These are phyloP conservation scores for Excalfactoria chinensis DNA, from an alignment of 2,113 vertebrate genomes.

Conservation along the genomic window DNA sequence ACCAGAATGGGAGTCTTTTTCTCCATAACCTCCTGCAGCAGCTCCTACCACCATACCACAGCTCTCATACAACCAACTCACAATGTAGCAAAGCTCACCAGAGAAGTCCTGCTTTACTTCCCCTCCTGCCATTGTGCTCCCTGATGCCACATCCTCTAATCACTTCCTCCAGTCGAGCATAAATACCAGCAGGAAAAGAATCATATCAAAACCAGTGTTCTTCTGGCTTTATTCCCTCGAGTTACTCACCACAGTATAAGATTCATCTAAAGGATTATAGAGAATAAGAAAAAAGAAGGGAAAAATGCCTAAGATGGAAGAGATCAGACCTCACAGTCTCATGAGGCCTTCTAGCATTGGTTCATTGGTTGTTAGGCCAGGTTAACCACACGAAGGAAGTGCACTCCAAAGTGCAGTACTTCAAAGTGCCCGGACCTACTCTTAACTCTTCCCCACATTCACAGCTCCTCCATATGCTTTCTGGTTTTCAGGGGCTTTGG, in stretches of 20 bases:
- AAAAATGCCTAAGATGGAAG: neutral
- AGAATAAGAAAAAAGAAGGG: neutral
- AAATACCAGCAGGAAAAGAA: neutral
- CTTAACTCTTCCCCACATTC: neutral
- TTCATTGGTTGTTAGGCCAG: neutral
- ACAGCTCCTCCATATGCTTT: neutral
- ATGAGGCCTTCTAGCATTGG: neutral
- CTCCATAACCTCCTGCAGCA: neutral
- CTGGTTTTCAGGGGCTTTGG: rapidly evolving
- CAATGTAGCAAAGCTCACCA: neutral
- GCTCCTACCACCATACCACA: neutral
- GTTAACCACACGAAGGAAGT: neutral
- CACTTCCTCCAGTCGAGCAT: neutral
- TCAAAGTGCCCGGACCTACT: neutral
- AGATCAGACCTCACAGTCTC: neutral
- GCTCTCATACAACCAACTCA: neutral
- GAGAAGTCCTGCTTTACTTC: neutral
- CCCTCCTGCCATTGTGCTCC: neutral
- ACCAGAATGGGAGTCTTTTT: neutral
- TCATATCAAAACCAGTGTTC: neutral
- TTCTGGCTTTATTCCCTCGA: neutral
- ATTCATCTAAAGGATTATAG: neutral
- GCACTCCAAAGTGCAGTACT: neutral
- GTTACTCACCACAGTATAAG: neutral
- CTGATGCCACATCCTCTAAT: neutral